Evolutionary conservation across 1,140 invertebrate genomes (phyloP), one percentile per base, ranked within the genome.

Genomic region (Harpegnathos saltator): DNA sequence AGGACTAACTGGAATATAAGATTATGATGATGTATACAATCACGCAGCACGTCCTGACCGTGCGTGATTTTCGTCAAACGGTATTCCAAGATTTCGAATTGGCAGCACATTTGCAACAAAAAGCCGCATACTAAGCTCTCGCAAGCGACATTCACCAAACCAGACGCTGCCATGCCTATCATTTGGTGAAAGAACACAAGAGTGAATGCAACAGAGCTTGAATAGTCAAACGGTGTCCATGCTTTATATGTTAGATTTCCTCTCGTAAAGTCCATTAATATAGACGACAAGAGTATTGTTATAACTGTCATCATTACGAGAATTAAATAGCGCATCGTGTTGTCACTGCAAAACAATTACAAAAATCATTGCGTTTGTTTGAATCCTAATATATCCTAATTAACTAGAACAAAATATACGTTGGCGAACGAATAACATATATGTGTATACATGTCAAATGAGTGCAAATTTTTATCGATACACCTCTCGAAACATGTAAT

Each of bases 81-180:
- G 33, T 90, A 11, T 2, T 54, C 66, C 1, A 90, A 19, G 33
- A 89, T 90, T 38, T 84, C 83, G 24, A 90, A 74, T 22, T 87
- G 87, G 5, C 85, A 50, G 12, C 81, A 89, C 1, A 82, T 84
- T n/a, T 82, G 80, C 2, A 87, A 58, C 77, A 89, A 77, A 1
- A 89, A 65, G 15, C 89, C 85, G 15, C 73, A 83, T 24, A 89
- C 50, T 24, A 88, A 24, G 4, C 65, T 78, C 7, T 89, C 89
- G 12, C 22, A 78, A 11, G 81, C 85, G 11, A 74, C 75, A 19
- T 83, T 84, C 0, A 58, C 48, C 7, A 68, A 26, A 12, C 85
- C 82, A 15, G 74, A 59, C 0, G 69, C 66, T 0, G 77, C 80
- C 15, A 89, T 68, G 3, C 72, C 44, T 38, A 71, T 54, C 33